Base-by-base conservation (phyloP, 2,888 invertebrate species). In the Yponomeuta malinellus region DNA sequence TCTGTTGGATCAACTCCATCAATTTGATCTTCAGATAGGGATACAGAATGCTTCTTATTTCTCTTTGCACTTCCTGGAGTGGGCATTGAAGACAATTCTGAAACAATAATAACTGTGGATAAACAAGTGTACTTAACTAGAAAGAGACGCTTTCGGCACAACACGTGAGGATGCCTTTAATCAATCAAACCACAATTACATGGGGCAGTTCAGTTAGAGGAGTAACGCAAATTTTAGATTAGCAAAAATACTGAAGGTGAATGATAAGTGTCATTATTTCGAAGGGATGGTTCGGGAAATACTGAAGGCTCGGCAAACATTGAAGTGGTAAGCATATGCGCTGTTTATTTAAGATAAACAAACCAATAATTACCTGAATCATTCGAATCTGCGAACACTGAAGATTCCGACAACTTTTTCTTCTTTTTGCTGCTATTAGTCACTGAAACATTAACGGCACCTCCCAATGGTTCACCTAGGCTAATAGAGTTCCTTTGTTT, bases 381-480 rank as follows among this genome's bases (percentile, higher is more conserved):
- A 29, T 12, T 70, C 10, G 23, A 15, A 48, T 48, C 10, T 52
- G 48, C 52, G 31, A n/a, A 10, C 15, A 31, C 31, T 48, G 52
- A 52, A 43, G 59, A 68, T 52, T 68, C 68, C 52, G 52, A 68
- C 9, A 10, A 29, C n/a, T 52, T 37, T 15, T 68, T 68, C 48
- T 68, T 68, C 43, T 68, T 68, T 10, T 48, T 48, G 23, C 48
- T 52, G 52, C 48, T 67, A n/a, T 15, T 64, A 64, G 15, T n/a
- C 59, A 69, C 31, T 59, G 69, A 63, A 9, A 69, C 37, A 63
- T 69, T 59, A 4, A 66, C 33, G 8, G n/a, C 66, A 1, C 4
- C 12, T 31, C 23, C 66, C 9, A 66, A 12, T 37, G 23, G 23
- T 31, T 66, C 64, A 64, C 15, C 31, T 10, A 15, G 12, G 64